Evolutionary conservation across 2,113 vertebrate genomes (phyloP), one percentile per base, ranked within the genome.

Genomic region (Lamprologus speciosus): DNA sequence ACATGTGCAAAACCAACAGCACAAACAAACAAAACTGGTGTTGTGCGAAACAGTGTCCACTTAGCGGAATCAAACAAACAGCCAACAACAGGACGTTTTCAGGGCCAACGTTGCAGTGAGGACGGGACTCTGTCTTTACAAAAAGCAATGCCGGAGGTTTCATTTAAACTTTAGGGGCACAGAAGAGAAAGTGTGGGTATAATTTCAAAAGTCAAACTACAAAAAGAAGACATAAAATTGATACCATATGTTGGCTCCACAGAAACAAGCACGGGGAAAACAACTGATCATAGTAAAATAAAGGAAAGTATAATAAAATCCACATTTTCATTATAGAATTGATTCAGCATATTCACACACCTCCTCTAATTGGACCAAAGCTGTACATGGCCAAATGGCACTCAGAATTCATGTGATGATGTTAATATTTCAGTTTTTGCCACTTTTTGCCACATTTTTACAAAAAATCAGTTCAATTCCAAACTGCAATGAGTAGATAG

Each of bases 1-100:
- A 91, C 88, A 83, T 70, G 91, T 84, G 86, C 82, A 90, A 89
- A 88, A 84, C 82, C 84, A 84, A 84, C 80, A 65, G 84, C 3
- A 73, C 80, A 87, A 78, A 89, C 60, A 85, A 87, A 92, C 88
- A 89, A 87, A 88, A 53, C 87, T 8, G 57, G 23, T 63, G 89
- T 60, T 50, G 16, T 80, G 83, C n/a, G 8, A 55, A 81, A 40
- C 80, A 9, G 58, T 5, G 60, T 85, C 79, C 68, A 81, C 82
- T 89, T 68, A 87, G 55, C 8, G 53, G 5, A 63, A 55, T 63
- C 84, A 88, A 83, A 87, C 86, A 89, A 84, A 86, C 88, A 90
- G 79, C 85, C 81, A 88, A 84, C 42, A 65, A 65, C 70, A 28
- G 55, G 57, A 31, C 5, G 3, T 53, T 82, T 90, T 45, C 26